Conservation (phyloP, 2,113 vertebrate species). For the Trematomus loennbergii region DNA sequence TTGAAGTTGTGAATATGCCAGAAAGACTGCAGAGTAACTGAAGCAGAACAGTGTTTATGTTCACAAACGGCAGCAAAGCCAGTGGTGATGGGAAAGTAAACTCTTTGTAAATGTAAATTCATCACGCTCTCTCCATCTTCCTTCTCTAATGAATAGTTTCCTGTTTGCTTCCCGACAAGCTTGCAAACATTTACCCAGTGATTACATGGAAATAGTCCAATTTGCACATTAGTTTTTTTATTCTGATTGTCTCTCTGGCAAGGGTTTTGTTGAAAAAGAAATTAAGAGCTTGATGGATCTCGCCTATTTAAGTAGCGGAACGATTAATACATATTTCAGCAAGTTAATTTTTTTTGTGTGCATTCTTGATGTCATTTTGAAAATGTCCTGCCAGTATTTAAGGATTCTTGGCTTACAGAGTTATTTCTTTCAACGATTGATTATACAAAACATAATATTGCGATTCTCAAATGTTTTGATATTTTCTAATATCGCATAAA, state of each 20-base stretch:
- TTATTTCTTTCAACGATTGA: no score
- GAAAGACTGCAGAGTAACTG: no score
- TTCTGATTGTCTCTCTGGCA: not conserved
- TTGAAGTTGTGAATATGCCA: no score
- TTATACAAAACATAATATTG: no score
- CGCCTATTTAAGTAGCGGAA: not conserved
- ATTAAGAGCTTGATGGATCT: not conserved
- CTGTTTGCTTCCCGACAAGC: constrained; percentile 19
- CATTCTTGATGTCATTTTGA: not conserved
- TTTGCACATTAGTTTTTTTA: not conserved
- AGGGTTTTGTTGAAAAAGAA: not conserved
- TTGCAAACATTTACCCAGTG: not conserved
- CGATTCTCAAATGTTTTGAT: no score
- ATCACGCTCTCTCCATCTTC: not conserved
- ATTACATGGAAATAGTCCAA: constrained; percentile 5
- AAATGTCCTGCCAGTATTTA: not conserved
- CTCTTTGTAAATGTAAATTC: not conserved
- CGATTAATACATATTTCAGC: constrained; percentile 1
- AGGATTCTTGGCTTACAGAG: no score
- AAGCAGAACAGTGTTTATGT: not conserved
- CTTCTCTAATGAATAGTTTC: constrained; percentile 23
- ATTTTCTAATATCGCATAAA: no score
- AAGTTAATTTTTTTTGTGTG: not conserved
- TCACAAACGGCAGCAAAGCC: constrained; percentile 10
- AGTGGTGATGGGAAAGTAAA: constrained; percentile 9